Percentiles rank a stretch among this genome's conserved stretches.
These are phyloP conservation scores for Tyrophagus putrescentiae DNA, from an alignment of 1,140 invertebrate species.

Conservation along the genomic window DNA sequence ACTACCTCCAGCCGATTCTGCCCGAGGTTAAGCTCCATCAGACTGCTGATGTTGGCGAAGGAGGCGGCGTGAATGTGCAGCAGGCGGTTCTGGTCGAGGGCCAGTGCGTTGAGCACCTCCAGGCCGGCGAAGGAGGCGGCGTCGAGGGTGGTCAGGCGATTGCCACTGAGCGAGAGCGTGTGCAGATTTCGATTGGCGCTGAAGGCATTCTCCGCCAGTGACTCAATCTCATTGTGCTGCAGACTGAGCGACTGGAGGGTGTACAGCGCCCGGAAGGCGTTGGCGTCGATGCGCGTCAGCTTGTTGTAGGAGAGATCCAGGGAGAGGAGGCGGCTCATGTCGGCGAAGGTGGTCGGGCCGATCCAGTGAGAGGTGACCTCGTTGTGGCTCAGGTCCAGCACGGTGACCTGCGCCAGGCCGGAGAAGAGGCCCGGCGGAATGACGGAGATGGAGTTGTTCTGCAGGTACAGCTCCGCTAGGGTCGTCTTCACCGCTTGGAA, in stretches of 20 bases:
- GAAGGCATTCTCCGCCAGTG: slow-evolving; percentile 39
- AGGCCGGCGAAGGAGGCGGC: slow-evolving; percentile 65
- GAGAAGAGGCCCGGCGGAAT: slow-evolving; percentile 61
- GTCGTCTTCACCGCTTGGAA: slow-evolving; percentile 51
- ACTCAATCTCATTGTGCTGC: slow-evolving; percentile 28
- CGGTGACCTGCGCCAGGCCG: slow-evolving; percentile 56
- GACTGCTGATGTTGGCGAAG: slow-evolving; percentile 28
- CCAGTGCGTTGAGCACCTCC: slow-evolving; percentile 63
- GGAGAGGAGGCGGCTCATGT: slow-evolving; percentile 64
- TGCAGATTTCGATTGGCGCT: slow-evolving; percentile 64
- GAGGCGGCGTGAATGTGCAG: slow-evolving; percentile 27
- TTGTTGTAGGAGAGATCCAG: slow-evolving; percentile 71
- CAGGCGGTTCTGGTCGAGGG: slow-evolving; percentile 59
- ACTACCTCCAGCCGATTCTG: slow-evolving; percentile 28
- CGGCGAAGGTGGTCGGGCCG: slow-evolving; percentile 61
- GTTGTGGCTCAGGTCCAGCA: slow-evolving; percentile 73
- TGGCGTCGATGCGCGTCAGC: slow-evolving; percentile 57
- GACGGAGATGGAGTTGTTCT: slow-evolving; percentile 65
- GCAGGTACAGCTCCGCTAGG: slow-evolving; percentile 71
- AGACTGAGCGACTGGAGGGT: slow-evolving; percentile 27
- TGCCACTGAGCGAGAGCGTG: slow-evolving; percentile 61
- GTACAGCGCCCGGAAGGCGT: slow-evolving; percentile 40
- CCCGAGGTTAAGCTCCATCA: slow-evolving; percentile 29
- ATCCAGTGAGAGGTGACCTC: slow-evolving; percentile 63
- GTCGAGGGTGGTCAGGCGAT: slow-evolving; percentile 53